Evolutionary conservation across 2,888 invertebrate species (phyloP), one percentile per base, ranked within the genome.

Genomic region (Cheilosia vernalis): DNA sequence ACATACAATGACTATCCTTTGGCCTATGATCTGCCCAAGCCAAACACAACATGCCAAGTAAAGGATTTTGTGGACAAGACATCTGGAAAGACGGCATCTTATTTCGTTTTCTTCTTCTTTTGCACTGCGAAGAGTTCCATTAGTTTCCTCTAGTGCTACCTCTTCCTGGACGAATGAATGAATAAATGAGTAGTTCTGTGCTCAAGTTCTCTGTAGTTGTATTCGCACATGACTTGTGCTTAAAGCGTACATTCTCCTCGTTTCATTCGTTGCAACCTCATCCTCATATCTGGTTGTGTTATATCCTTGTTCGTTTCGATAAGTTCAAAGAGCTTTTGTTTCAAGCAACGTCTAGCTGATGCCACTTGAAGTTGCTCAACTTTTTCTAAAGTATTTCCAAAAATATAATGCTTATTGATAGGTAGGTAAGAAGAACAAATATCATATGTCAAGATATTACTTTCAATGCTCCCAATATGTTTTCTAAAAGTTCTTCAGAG

Each of bases 181-280:
- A 21, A 40, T 13, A n/a, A 9, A 30, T 30, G 30, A 30, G 30
- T 58, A 6, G 24, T 10, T n/a, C 56, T 58, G 15, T 49, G 30
- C 64, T 42, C 42, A 21, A 61, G 37, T 17, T 40, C 42, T 70
- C 13, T 17, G 24, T 58, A 58, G 63, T 76, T 56, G 70, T 76
- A 82, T 82, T 77, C 77, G 67, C 74, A 69, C 56, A 67, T 69
- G 80, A 33, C 74, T 80, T 78, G 63, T 63, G 47, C 30, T 53
- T 73, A 37, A 37, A 33, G 42, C 60, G 30, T 58, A 63, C 44
- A 61, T 49, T 60, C 4, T 17, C n/a, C 6, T 60, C 13, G 30
- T 60, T 49, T 60, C 60, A 60, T 70, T 61, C 53, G 53, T 42
- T 42, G 63, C 55, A 63, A 53, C 53, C 64, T 49, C 44, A 55